These are phyloP conservation scores for Neodiprion pinetum DNA, from an alignment of 1,140 invertebrate genomes.

Conservation along the genomic window DNA sequence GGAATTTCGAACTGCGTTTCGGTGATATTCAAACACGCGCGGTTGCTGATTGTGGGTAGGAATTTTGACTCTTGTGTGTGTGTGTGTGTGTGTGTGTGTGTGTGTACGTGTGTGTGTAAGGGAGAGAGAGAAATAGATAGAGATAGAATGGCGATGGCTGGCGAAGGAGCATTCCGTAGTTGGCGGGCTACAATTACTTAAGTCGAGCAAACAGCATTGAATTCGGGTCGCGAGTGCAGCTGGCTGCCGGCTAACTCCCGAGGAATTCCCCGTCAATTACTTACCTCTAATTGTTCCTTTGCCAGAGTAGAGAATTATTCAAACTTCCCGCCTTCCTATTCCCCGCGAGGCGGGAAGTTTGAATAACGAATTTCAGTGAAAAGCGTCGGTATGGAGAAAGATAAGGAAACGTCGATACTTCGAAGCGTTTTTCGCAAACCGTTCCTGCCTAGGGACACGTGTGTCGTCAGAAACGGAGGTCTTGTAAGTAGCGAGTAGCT, in stretches of 20 bases:
- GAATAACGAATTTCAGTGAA: too few species aligned
- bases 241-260: slow-evolving; percentile 4
- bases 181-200: slow-evolving; percentile 44
- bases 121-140: neutral
- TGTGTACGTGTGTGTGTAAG: neutral
- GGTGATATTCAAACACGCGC: too few species aligned
- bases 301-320: slow-evolving; percentile 17
- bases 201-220: slow-evolving; percentile 37
- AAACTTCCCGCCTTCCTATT: neutral
- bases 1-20: too few species aligned
- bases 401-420: too few species aligned
- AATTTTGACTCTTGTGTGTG: neutral
- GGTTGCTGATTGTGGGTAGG: too few species aligned
- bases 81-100: neutral
- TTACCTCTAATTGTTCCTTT: slow-evolving; percentile 49
- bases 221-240: slow-evolving; percentile 19
- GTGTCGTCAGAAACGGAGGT: neutral
- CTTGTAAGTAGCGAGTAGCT: slow-evolving; percentile 9
- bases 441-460: too few species aligned
- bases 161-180: slow-evolving; percentile 33
- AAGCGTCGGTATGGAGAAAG: too few species aligned
- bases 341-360: too few species aligned
- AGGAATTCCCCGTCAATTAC: slow-evolving; percentile 48
- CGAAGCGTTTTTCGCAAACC: too few species aligned
- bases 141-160: neutral